These are phyloP conservation scores for Drosophila ustulata DNA, from an alignment of 2,888 invertebrate genomes.

Conservation along the genomic window DNA sequence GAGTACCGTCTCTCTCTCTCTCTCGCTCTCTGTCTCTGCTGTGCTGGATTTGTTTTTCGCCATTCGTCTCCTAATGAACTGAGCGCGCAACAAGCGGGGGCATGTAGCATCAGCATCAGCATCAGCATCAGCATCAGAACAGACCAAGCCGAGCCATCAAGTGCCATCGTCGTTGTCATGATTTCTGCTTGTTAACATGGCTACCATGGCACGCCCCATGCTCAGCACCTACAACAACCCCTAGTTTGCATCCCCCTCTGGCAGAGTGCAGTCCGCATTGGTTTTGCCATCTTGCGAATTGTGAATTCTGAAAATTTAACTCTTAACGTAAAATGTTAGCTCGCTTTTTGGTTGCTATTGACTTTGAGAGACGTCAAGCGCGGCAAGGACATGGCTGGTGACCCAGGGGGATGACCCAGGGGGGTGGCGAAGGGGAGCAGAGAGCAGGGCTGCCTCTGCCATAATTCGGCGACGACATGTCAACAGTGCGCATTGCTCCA, in stretches of 20 bases:
- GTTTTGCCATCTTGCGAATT: constrained; percentile 72
- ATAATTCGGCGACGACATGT: constrained; percentile 79
- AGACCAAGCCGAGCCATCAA: constrained; percentile 59
- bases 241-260: background rate
- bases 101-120: constrained; percentile 6
- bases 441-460: constrained; percentile 46
- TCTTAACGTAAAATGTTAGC: constrained; percentile 71
- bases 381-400: background rate
- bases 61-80: constrained; percentile 77
- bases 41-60: constrained; percentile 44
- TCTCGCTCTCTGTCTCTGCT: background rate
- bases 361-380: constrained; percentile 26
- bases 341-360: constrained; percentile 64
- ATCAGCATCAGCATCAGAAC: constrained; percentile 11
- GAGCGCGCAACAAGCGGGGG: constrained; percentile 48
- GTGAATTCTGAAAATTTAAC: constrained; percentile 77
- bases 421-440: background rate
- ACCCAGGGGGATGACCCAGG: background rate
- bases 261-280: constrained; percentile 28
- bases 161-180: constrained; percentile 80
- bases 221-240: constrained; percentile 13
- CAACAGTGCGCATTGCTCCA: constrained; percentile 71
- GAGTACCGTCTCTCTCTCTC: constrained; percentile 3
- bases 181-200: constrained; percentile 80
- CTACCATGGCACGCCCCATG: constrained; percentile 57